Evolutionary conservation across 2,888 invertebrate species (phyloP), one percentile per base, ranked within the genome.

Genomic region (Lobophora halterata): DNA sequence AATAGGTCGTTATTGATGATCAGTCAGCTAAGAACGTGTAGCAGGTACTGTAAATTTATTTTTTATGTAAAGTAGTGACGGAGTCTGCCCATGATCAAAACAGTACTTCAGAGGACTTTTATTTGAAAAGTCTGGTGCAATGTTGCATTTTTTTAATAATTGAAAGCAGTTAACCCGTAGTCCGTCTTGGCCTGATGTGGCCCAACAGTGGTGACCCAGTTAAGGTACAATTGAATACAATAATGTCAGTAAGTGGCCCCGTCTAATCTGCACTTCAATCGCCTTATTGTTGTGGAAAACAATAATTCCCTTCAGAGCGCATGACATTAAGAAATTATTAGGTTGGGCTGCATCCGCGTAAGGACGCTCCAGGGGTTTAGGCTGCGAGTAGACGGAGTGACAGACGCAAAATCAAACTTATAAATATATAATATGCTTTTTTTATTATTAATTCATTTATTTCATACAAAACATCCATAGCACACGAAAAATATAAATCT

Each of bases 261-360:
- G 53, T 60, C 68, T 73, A 72, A 79, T 82, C 77, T 74, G 50
- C 58, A 64, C 66, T 66, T 68, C 67, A 65, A 79, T 82, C 79
- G 70, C 69, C 58, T 83, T 83, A 83, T 82, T 81, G 74, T 78
- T 76, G 76, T 70, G 76, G 79, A 79, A 85, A 86, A 87, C 83
- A 86, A 85, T 86, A 85, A 83, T 85, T 85, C 81, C 76, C 73
- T 76, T 77, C 74, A 68, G 65, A 79, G 76, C 75, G 77, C 81
- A 82, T 86, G 86, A 79, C 85, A 85, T 87, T 83, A 79, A 80
- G 85, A 83, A 87, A 87, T 85, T 85, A 82, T 85, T 83, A 82
- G 83, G 82, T 86, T 78, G 80, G 50, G 69, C 65, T 61, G 73
- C 78, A 82, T 85, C 82, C 83, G 85, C 77, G 80, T 79, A 82